Evolutionary conservation across 2,797 vertebrate genomes (phyloP), one percentile per base, ranked within the genome.

Genomic region (Anisognathus igniventris): DNA sequence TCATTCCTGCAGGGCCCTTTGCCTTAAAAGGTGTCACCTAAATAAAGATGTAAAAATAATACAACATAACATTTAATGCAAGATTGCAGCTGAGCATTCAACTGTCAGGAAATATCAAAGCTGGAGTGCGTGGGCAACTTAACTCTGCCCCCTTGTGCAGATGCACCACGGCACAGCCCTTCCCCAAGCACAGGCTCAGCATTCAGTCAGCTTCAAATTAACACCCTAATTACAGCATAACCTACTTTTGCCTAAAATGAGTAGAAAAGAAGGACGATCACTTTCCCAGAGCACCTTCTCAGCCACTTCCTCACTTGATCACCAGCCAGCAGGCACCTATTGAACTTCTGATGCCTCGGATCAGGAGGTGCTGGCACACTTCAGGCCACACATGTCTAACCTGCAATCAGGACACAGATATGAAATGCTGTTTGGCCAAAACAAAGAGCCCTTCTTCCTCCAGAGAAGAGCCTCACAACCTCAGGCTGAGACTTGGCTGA

Each of bases 61-160:
- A 91, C 91, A 93, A 96, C 9, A 0, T 47, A 93, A 66, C 64
- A 57, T 94, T 92, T 84, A 93, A 72, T 9, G 68, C 53, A 91
- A 93, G 84, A 89, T 86, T 87, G 75, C 95, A 83, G 81, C 91
- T 87, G 90, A 95, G 75, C 44, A 25, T 91, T 86, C 91, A 51
- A 93, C 67, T 61, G 88, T 57, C 93, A 92, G 95, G 88, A 95
- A 95, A 89, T 91, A 93, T 10, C 90, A n/a, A 88, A 76, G 68
- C 86, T 25, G 1, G 39, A 60, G 81, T 0, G 42, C 17, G 65
- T 89, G 93, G 94, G 95, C 95, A 95, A 96, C 88, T 92, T 95
- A 79, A 80, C 50, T 96, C 96, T 96, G 95, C 93, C 93, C 93
- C 88, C 93, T 89, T 87, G 88, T 94, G 94, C 94, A 83, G 82